These are phyloP conservation scores for Glyphotaelius pellucidus DNA, from an alignment of 2,888 invertebrate genomes.

Conservation along the genomic window DNA sequence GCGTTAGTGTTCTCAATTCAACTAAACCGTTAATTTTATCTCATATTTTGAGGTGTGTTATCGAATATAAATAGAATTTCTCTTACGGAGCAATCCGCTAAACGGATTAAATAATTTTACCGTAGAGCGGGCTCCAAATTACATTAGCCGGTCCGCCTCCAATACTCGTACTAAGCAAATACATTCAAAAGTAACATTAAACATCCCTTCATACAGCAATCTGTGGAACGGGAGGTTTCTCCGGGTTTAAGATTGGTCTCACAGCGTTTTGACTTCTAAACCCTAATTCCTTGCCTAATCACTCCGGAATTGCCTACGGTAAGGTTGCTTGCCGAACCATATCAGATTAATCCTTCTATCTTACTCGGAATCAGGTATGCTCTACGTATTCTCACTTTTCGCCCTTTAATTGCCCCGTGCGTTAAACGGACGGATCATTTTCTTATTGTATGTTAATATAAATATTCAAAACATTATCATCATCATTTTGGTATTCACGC, in stretches of 20 bases:
- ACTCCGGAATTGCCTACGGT: constrained; percentile 47
- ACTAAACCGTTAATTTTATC: not conserved
- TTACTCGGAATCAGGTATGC: constrained; percentile 15
- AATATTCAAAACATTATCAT: not conserved
- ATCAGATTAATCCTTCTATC: constrained; percentile 9
- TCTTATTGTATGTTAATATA: not conserved
- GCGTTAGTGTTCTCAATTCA: no score
- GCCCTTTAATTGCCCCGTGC: not conserved
- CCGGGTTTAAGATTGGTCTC: constrained; percentile 44
- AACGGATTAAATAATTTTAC: constrained; percentile 45
- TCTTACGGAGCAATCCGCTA: constrained; percentile 26
- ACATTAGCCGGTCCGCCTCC: constrained; percentile 46
- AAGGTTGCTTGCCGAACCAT: constrained; percentile 34
- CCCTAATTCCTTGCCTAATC: constrained; percentile 56
- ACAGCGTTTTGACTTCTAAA: constrained; percentile 33
- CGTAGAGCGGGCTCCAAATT: constrained; percentile 41
- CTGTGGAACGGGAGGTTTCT: not conserved
- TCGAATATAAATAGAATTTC: constrained; percentile 11
- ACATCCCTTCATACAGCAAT: constrained; percentile 12
- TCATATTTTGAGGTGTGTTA: constrained; percentile 2
- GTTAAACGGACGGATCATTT: not conserved
- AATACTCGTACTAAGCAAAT: constrained; percentile 41
- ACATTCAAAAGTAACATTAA: constrained; percentile 48
- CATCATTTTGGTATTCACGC: not conserved
- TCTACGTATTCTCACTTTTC: not conserved